These are phyloP conservation scores for Latrodectus elegans DNA, from an alignment of 2,888 invertebrate genomes.

Conservation along the genomic window DNA sequence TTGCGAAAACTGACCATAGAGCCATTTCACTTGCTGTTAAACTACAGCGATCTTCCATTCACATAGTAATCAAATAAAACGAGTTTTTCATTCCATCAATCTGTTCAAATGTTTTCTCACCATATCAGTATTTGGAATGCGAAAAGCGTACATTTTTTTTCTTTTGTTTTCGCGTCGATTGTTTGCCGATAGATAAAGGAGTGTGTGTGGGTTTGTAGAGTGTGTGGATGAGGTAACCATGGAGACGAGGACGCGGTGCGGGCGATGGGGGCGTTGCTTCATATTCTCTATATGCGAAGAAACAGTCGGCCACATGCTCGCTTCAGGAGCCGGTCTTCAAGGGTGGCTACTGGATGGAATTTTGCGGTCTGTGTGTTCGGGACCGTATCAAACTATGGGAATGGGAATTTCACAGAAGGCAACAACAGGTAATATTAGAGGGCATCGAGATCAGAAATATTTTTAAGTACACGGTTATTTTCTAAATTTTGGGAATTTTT, in stretches of 20 bases:
- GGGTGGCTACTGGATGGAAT: slow-evolving; percentile 42
- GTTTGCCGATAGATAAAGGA: neutral
- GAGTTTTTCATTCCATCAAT: too few species aligned
- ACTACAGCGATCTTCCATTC: too few species aligned
- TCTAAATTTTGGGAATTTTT: too few species aligned
- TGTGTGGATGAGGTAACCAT: slow-evolving; percentile 55
- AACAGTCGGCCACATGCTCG: neutral
- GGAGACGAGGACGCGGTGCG: slow-evolving; percentile 17
- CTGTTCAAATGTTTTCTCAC: too few species aligned
- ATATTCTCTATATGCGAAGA: neutral
- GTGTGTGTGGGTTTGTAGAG: slow-evolving; percentile 29
- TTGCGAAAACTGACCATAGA: too few species aligned
- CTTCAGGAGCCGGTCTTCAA: neutral
- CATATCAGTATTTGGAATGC: too few species aligned
- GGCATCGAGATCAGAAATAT: neutral
- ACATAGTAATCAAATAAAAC: too few species aligned
- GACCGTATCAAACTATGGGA: slow-evolving; percentile 64
- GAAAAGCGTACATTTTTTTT: too few species aligned
- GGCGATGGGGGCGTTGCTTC: neutral
- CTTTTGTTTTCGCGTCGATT: too few species aligned
- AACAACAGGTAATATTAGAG: slow-evolving; percentile 38
- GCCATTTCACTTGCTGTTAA: too few species aligned
- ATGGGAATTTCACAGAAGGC: slow-evolving; percentile 51
- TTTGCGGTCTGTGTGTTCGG: slow-evolving; percentile 53
- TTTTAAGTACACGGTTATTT: too few species aligned